Evolutionary conservation across 2,888 invertebrate species (phyloP), one percentile per base, ranked within the genome.

Genomic region (Morinoia aosen): DNA sequence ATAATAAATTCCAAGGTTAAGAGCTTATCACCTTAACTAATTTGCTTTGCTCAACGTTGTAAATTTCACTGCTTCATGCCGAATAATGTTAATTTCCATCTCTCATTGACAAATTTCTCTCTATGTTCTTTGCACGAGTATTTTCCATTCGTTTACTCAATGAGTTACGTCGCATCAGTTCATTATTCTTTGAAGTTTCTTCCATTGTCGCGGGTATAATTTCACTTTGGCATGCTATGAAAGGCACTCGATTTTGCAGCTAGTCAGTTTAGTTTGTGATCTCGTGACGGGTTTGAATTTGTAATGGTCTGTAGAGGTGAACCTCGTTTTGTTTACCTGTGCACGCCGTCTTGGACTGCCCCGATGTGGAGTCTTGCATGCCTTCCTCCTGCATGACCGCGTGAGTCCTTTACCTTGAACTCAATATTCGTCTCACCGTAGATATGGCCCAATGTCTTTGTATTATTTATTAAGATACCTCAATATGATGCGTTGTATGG

Each of bases 321-420:
- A 76, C 76, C 0, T 2, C 25, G 33, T 76, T 76, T 76, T 76
- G 33, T 76, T 76, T 76, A 76, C 76, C 61, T 90, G 48, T 90
- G 90, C 90, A 90, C 90, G 90, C 90, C 90, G 40, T 90, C 90
- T 39, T 90, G 90, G 90, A 90, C 76, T 76, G 76, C 19, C 76
- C 76, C 19, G 76, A 76, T 76, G 90, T 90, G 90, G 90, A 90
- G 39, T 48, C 14, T 90, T 90, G 90, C 90, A 90, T 90, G 90
- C 12, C 90, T 39, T 90, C 48, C 48, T 90, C 48, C 48, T 90
- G 90, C 90, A 90, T 90, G 90, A 40, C 4, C 90, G 48, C 40
- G 90, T 90, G 90, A 90, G 90, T 90, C 76, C 76, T 33, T 76
- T 76, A 76, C 76, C 76, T 76, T 76, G 76, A 33, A 76, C 10